These are phyloP conservation scores for Zygothrica quintamaculata DNA, from an alignment of 2,888 invertebrate genomes.

Conservation along the genomic window DNA sequence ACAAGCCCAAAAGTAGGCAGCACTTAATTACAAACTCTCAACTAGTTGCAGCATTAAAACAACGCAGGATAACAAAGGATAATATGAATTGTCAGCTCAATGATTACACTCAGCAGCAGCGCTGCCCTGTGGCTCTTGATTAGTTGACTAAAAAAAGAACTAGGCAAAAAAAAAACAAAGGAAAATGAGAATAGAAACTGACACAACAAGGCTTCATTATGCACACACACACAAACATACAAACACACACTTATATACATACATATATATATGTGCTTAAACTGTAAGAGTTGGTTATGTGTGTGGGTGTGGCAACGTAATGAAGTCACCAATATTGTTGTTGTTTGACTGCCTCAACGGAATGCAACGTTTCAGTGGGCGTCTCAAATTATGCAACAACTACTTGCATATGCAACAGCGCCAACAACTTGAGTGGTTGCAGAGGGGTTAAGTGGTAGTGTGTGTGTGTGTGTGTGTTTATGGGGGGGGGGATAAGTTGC, in stretches of 20 bases:
- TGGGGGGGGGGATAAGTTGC: no score
- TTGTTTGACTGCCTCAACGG: slow-evolving; percentile 1
- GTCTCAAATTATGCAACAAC: slow-evolving; percentile 55
- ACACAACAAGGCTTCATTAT: slow-evolving; percentile 29
- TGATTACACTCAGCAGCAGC: slow-evolving; percentile 21
- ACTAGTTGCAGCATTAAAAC: not conserved
- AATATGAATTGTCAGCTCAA: slow-evolving; percentile 47
- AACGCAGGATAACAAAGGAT: slow-evolving; percentile 17
- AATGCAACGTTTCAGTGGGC: slow-evolving; percentile 39
- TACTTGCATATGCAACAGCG: no score
- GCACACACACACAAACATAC: slow-evolving; percentile 6
- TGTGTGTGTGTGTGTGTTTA: no score
- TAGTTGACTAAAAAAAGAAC: no score
- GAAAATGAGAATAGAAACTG: slow-evolving; percentile 1
- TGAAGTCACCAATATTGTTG: slow-evolving; percentile 27
- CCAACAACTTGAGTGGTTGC: slow-evolving; percentile 16
- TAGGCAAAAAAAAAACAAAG: slow-evolving; percentile 8
- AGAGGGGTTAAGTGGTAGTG: not conserved
- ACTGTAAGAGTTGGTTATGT: slow-evolving; percentile 10
- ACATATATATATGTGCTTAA: not conserved
- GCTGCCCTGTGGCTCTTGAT: slow-evolving; percentile 38
- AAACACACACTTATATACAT: not conserved
- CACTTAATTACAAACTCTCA: slow-evolving; percentile 49
- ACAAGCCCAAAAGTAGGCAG: slow-evolving; percentile 25
- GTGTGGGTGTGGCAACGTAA: slow-evolving; percentile 32